These are phyloP conservation scores for Drosophila rubida DNA, from an alignment of 2,888 invertebrate genomes.

Conservation along the genomic window DNA sequence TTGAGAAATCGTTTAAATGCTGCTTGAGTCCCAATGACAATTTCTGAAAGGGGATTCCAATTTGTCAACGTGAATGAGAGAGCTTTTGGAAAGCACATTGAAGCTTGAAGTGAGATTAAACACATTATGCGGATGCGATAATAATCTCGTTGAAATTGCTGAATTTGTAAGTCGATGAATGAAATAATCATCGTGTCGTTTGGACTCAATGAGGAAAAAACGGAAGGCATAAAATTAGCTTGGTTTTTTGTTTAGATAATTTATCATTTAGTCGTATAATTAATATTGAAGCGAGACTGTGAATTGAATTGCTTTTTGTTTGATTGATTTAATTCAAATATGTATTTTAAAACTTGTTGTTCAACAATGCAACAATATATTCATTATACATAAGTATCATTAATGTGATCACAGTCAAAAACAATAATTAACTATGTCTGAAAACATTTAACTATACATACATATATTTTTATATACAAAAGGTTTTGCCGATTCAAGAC, in stretches of 20 bases:
- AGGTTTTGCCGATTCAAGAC: conserved; percentile 4
- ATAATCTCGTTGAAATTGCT: neutral
- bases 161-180: conserved; percentile 2
- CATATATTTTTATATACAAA: conserved; percentile 37
- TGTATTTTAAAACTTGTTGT: conserved; percentile 18
- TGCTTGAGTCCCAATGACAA: conserved; percentile 1
- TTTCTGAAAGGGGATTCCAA: conserved; percentile 1
- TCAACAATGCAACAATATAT: conserved; percentile 41
- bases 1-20: conserved; percentile 9
- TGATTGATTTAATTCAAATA: conserved; percentile 46
- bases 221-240: conserved; percentile 1
- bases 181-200: neutral
- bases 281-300: conserved; percentile 55
- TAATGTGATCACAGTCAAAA: conserved; percentile 81
- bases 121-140: neutral
- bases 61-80: conserved; percentile 1
- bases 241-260: neutral
- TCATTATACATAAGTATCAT: conserved; percentile 61
- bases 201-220: neutral
- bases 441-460: conserved; percentile 35
- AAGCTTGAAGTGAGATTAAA: neutral
- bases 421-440: conserved; percentile 52
- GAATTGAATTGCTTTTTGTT: conserved; percentile 63
- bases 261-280: conserved; percentile 12
- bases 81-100: conserved; percentile 2